phyloP scores from a whole-genome alignment of 2,797 vertebrate species.

The Loriculus beryllinus region DNA sequence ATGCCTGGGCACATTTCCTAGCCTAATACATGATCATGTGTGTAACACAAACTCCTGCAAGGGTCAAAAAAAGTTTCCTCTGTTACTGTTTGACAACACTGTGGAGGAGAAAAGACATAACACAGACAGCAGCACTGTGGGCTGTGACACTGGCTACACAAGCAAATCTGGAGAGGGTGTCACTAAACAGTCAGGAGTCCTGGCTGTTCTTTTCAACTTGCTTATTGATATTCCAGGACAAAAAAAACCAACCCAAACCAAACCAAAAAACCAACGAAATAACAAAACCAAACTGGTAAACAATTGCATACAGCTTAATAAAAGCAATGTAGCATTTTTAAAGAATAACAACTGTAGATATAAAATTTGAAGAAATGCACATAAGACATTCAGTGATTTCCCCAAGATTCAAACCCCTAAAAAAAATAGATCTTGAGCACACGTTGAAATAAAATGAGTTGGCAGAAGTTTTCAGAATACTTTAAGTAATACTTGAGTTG shows the following conservation, averaged over 20 bases:
- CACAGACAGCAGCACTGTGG: not conserved
- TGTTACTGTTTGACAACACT: not conserved
- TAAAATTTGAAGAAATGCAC: not conserved
- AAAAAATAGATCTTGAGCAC: not conserved
- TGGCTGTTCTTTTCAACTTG: not conserved
- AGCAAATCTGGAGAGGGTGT: not conserved
- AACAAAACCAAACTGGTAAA: not conserved
- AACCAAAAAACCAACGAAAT: not conserved
- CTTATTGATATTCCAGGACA: not conserved
- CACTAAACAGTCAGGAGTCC: not conserved
- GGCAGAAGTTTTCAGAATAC: not conserved
- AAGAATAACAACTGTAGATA: not conserved
- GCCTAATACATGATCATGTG: rapidly evolving
- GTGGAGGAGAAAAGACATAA: not conserved
- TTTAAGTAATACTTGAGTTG: not conserved
- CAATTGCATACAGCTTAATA: not conserved
- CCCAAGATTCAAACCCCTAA: not conserved
- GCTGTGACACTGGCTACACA: not conserved
- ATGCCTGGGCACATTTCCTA: not conserved
- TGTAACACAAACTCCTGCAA: not conserved
- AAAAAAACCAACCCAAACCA: not conserved
- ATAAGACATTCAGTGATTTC: rapidly evolving
- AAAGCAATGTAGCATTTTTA: not conserved
- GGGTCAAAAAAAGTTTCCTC: not conserved
- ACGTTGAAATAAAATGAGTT: not conserved